phyloP scores from a whole-genome alignment of 2,797 vertebrate genomes.

The Babyrousa celebensis region DNA sequence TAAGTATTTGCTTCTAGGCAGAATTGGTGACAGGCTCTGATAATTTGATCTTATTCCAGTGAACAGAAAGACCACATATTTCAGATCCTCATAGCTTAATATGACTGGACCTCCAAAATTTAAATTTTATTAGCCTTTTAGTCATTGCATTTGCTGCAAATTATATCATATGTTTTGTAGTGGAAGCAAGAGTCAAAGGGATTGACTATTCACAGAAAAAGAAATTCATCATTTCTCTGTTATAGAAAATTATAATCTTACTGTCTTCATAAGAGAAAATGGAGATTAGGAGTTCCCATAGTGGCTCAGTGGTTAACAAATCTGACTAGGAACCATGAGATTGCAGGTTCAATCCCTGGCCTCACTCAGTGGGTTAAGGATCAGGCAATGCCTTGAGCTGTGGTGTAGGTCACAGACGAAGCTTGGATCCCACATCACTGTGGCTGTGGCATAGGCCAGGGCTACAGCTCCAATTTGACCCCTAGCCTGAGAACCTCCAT shows the following conservation, averaged over 20 bases:
- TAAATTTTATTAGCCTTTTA: slow-evolving; percentile 49
- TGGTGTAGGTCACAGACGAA: too few species aligned
- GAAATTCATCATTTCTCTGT: slow-evolving; percentile 25
- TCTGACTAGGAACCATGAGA: too few species aligned
- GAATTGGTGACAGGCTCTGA: slow-evolving; percentile 4
- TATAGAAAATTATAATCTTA: slow-evolving; percentile 42
- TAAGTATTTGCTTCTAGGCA: not conserved
- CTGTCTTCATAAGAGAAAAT: slow-evolving; percentile 21
- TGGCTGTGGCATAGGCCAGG: too few species aligned
- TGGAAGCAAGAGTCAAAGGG: not conserved
- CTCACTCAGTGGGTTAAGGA: too few species aligned
- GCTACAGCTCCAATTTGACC: too few species aligned
- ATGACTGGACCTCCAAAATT: slow-evolving; percentile 35
- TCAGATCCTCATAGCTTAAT: not conserved
- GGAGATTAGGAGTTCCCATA: not conserved
- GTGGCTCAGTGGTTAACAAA: too few species aligned
- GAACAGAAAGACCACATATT: not conserved
- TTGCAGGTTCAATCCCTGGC: too few species aligned
- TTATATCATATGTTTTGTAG: not conserved
- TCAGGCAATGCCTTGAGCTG: too few species aligned
- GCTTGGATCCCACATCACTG: too few species aligned
- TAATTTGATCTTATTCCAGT: slow-evolving; percentile 49
- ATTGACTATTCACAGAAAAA: slow-evolving; percentile 24
- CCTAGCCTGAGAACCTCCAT: too few species aligned
- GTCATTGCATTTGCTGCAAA: slow-evolving; percentile 46